Conservation (phyloP, 2,888 invertebrate species). For the Periphyllus acericola region DNA sequence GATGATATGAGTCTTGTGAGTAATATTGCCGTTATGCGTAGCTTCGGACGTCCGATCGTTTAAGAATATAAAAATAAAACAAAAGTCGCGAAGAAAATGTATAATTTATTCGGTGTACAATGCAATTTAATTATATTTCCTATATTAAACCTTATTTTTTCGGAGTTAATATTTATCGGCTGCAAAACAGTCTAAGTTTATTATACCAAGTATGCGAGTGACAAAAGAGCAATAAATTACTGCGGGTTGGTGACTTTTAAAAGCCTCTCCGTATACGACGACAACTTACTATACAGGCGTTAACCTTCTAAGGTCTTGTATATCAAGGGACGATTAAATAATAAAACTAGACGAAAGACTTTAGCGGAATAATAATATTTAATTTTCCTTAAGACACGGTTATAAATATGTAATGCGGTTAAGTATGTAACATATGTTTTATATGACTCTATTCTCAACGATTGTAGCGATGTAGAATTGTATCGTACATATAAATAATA, state of each 20-base stretch:
- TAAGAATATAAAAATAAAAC: too few species aligned
- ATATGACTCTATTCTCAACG: too few species aligned
- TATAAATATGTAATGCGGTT: too few species aligned
- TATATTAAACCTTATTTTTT: neutral
- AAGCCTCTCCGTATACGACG: neutral
- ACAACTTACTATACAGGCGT: neutral
- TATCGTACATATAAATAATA: too few species aligned
- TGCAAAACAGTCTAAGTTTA: neutral
- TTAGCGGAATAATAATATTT: neutral
- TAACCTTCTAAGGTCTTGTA: neutral
- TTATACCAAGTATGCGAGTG: neutral
- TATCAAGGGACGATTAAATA: neutral
- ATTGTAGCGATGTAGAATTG: too few species aligned
- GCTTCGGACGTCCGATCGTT: too few species aligned
- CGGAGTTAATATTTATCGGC: neutral
- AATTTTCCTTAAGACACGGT: neutral
- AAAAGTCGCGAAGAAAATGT: too few species aligned
- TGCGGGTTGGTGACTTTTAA: conserved; percentile 1
- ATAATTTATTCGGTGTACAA: too few species aligned
- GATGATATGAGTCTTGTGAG: too few species aligned
- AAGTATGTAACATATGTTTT: too few species aligned
- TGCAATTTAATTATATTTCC: too few species aligned
- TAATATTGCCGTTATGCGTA: too few species aligned
- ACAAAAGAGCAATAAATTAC: neutral
- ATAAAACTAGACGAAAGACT: neutral